A percentile compares a stretch with the other conserved stretches of the same genome.
These are phyloP conservation scores for Blastomussa wellsi DNA, from an alignment of 92 coral and sea anemone genomes.

Conservation along the genomic window DNA sequence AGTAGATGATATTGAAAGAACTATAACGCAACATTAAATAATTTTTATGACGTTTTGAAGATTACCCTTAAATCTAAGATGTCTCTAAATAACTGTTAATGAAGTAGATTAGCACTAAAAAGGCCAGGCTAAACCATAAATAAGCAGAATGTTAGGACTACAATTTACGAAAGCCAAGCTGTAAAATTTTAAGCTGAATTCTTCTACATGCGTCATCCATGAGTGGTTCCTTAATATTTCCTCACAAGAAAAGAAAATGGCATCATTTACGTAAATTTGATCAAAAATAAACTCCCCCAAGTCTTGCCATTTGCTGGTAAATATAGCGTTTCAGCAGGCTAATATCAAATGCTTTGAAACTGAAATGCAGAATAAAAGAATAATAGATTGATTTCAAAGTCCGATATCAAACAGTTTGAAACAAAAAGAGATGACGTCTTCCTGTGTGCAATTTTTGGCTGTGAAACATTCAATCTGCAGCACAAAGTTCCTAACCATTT, in stretches of 20 bases:
- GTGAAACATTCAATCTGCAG: not conserved
- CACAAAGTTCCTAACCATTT: not conserved
- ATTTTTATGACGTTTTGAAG: not conserved
- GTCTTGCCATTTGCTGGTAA: conserved; percentile 17
- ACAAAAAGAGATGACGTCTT: not conserved
- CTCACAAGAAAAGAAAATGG: not conserved
- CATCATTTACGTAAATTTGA: conserved; percentile 11
- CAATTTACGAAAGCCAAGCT: not conserved
- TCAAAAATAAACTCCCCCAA: not conserved
- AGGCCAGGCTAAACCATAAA: not conserved
- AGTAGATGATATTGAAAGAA: not conserved
- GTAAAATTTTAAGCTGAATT: not conserved
- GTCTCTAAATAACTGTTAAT: not conserved
- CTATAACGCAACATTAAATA: not conserved
- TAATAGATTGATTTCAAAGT: not conserved
- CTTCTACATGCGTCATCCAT: not conserved
- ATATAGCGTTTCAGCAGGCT: not conserved
- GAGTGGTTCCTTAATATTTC: not conserved
- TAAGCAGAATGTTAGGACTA: not conserved
- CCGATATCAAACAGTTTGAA: not conserved
- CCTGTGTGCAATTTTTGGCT: not conserved
- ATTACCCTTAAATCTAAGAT: not conserved
- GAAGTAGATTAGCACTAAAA: not conserved
- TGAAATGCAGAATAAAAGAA: not conserved
- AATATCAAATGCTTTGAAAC: not conserved